phyloP scores from a whole-genome alignment of 2,888 invertebrate species.

The Arrhopalites spinosus region DNA sequence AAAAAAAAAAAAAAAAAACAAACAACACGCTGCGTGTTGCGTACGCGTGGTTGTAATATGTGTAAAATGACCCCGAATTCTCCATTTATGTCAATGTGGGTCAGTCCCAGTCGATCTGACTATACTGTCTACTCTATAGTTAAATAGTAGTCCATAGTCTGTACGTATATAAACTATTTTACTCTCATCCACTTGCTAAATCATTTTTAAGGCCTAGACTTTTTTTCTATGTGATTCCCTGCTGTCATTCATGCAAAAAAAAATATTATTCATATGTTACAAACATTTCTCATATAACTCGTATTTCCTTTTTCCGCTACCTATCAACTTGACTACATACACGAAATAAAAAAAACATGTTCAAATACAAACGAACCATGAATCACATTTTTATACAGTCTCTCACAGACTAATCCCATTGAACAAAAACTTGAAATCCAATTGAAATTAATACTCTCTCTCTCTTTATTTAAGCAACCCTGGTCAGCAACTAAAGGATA shows the following conservation, averaged over 20 bases:
- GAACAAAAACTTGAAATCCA: no score
- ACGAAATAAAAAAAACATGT: no score
- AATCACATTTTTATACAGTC: no score
- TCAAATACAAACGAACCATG: no score
- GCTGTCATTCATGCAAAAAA: background rate
- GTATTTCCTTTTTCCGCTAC: background rate
- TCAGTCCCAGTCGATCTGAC: constrained; percentile 20
- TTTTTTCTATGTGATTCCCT: background rate
- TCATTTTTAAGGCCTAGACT: constrained; percentile 1
- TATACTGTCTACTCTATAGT: background rate
- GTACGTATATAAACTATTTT: background rate
- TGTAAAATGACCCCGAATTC: constrained; percentile 50
- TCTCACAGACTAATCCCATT: no score
- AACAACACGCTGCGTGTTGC: background rate
- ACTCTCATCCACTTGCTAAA: background rate
- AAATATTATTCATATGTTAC: no score
- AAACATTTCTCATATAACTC: background rate
- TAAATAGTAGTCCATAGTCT: background rate
- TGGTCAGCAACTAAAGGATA: no score
- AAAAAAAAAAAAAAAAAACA: no score
- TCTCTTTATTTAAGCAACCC: no score
- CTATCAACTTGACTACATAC: no score
- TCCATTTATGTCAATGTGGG: constrained; percentile 49
- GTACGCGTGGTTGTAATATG: background rate
- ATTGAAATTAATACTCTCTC: no score